phyloP scores from a whole-genome alignment of 2,888 invertebrate species.

The Platycheirus albimanus region DNA sequence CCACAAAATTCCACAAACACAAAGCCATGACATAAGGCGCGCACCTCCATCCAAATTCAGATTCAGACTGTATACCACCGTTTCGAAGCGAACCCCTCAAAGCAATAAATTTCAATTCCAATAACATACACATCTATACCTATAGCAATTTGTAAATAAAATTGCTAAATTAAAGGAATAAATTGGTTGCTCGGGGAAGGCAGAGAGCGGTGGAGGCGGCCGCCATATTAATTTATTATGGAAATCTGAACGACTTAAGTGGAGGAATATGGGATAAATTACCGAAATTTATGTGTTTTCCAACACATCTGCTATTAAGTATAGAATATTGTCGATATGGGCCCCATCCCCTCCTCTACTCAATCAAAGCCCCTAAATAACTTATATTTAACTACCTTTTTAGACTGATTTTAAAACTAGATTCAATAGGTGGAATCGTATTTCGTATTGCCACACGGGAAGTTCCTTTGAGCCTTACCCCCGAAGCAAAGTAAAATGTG shows the following conservation, averaged over 20 bases:
- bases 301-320: constrained; percentile 75
- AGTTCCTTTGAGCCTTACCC: no score
- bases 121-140: constrained; percentile 47
- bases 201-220: constrained; percentile 26
- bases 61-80: constrained; percentile 28
- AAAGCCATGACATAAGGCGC: constrained; percentile 41
- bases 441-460: no score
- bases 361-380: no score
- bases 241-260: constrained; percentile 82
- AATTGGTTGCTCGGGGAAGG: constrained; percentile 75
- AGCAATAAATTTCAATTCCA: constrained; percentile 74
- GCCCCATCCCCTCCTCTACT: not conserved
- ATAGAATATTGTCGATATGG: constrained; percentile 12
- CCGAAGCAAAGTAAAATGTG: no score
- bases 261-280: constrained; percentile 82
- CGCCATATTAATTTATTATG: constrained; percentile 80
- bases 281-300: constrained; percentile 80
- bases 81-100: constrained; percentile 44
- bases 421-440: no score
- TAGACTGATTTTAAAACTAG: not conserved
- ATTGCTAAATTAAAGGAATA: constrained; percentile 81
- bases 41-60: constrained; percentile 13
- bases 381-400: no score
- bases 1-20: constrained; percentile 26
- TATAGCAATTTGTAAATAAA: constrained; percentile 80